These are phyloP conservation scores for Aproaerema taeniolella DNA, from an alignment of 2,888 invertebrate species.

Conservation along the genomic window DNA sequence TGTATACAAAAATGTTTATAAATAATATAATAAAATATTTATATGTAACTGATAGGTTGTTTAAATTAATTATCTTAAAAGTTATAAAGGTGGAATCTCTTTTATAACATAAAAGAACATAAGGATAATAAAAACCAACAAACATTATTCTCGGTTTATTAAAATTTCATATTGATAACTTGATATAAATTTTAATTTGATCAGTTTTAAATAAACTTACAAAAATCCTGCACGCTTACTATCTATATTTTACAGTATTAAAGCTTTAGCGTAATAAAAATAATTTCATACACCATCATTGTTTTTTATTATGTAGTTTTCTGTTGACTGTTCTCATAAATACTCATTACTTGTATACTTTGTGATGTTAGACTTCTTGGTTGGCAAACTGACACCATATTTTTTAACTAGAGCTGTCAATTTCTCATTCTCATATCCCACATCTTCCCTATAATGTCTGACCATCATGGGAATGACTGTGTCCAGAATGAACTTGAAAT, in stretches of 20 bases:
- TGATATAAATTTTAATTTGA: slow-evolving; percentile 70
- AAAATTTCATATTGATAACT: slow-evolving; percentile 72
- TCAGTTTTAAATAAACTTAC: slow-evolving; percentile 73
- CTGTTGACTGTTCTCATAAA: slow-evolving; percentile 66
- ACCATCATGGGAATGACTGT: slow-evolving; percentile 81
- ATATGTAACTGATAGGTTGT: too few relatives aligned
- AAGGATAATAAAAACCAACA: too few relatives aligned
- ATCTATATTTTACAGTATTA: slow-evolving; percentile 73
- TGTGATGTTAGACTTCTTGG: slow-evolving; percentile 79
- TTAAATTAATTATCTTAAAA: too few relatives aligned
- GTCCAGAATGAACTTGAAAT: slow-evolving; percentile 83
- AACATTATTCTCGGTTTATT: slow-evolving; percentile 60
- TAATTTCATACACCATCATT: slow-evolving; percentile 53
- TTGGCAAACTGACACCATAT: slow-evolving; percentile 70
- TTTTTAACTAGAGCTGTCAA: slow-evolving; percentile 71
- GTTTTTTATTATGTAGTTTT: slow-evolving; percentile 14
- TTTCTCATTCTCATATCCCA: slow-evolving; percentile 77
- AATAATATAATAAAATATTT: too few relatives aligned
- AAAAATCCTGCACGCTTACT: slow-evolving; percentile 72
- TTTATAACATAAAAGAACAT: too few relatives aligned
- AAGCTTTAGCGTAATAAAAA: slow-evolving; percentile 74
- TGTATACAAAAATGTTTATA: too few relatives aligned
- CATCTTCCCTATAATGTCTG: slow-evolving; percentile 77
- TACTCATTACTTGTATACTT: slow-evolving; percentile 84
- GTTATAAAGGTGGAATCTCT: too few relatives aligned